Conservation (phyloP, 2,888 invertebrate species). For the Cheilosia soror region DNA sequence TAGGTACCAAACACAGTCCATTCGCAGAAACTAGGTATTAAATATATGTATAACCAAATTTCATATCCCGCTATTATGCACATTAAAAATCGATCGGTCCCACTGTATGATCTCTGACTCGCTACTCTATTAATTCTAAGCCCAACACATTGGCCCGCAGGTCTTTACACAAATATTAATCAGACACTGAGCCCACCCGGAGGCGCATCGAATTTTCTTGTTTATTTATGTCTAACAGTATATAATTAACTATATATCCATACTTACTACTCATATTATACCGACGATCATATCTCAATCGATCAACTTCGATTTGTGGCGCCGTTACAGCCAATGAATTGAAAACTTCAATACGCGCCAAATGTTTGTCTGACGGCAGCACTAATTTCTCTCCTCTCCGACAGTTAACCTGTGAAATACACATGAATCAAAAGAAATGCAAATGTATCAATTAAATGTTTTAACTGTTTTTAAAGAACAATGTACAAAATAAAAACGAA, state of each 20-base stretch:
- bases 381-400: constrained; percentile 80
- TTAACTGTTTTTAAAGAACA: constrained; percentile 29
- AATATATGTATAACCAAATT: too few relatives aligned
- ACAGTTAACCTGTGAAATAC: constrained; percentile 83
- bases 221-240: neutral
- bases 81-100: too few relatives aligned
- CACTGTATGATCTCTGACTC: too few relatives aligned
- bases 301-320: constrained; percentile 90
- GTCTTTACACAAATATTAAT: too few relatives aligned
- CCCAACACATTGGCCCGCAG: too few relatives aligned
- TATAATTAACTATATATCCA: neutral
- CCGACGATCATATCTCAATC: constrained; percentile 81
- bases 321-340: constrained; percentile 92
- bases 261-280: constrained; percentile 82
- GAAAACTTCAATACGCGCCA: constrained; percentile 88
- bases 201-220: neutral
- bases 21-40: too few relatives aligned
- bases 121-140: too few relatives aligned
- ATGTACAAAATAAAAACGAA: constrained; percentile 41
- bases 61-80: too few relatives aligned
- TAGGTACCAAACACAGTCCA: too few relatives aligned
- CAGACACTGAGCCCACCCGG: constrained; percentile 79
- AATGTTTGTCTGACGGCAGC: constrained; percentile 81
- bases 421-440: constrained; percentile 17
- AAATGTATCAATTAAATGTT: constrained; percentile 13